Base-by-base conservation (phyloP, 1,140 invertebrate species). In the Lepidurus arcticus region DNA sequence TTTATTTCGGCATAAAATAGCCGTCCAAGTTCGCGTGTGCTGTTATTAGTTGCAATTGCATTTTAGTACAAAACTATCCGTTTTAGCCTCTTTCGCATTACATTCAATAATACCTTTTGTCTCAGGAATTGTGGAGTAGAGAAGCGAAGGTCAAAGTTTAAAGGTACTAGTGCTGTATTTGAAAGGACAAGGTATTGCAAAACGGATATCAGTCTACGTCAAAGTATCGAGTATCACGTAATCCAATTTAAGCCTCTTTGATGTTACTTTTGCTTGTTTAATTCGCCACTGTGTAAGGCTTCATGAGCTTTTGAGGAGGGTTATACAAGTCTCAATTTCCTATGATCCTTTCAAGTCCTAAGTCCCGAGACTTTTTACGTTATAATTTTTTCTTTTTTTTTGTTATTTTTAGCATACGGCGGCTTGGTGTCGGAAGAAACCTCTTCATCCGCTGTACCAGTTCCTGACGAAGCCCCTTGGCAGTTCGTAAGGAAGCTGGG, bases 221-320 rank as follows among this genome's bases (percentile, higher is more conserved):
- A 7, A 65, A 65, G 13, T 65, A 65, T 65, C n/a, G 53, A 65
- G 53, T 65, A 65, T 65, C 16, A 21, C 13, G 53, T 65, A 65
- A 65, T 65, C 53, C 53, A 65, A 65, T 65, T 65, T 65, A 65
- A 65, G 53, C 53, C 21, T 65, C 53, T 65, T 65, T 65, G 53
- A 65, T 65, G 53, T 65, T 65, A 65, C 53, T 65, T 65, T n/a
- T 65, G 53, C 53, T 65, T 65, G 53, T 65, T 65, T 65, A 21
- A 65, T 65, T 65, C 53, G 53, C n/a, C 53, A 65, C 53, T 7
- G n/a, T 65, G 53, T 65, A 65, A 65, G 53, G 53, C 53, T 65
- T 65, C 53, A 65, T 65, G 53, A 21, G 16, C 16, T 65, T 65
- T 65, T 65, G 53, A 65, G 53, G 16, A 16, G 53, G 16, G 16